Percentiles rank a stretch among this genome's conserved stretches.
phyloP scores from a whole-genome alignment of 1,140 invertebrate species.

The Musca vetustissima region DNA sequence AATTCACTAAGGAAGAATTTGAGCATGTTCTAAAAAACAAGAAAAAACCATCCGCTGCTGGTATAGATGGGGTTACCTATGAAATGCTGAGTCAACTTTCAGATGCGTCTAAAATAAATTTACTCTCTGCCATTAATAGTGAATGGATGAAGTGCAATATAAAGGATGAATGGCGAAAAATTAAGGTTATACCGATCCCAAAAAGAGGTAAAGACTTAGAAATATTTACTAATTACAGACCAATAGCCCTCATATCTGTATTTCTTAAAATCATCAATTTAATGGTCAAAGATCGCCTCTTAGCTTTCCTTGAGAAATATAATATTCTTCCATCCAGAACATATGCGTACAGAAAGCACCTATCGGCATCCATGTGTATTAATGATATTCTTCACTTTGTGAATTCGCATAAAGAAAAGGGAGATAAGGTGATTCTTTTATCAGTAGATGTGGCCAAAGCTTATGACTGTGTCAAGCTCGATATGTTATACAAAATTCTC shows the following conservation, averaged over 20 bases:
- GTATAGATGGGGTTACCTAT: neutral
- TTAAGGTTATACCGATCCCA: no score
- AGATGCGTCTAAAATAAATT: neutral
- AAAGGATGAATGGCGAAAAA: no score
- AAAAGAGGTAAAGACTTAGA: neutral
- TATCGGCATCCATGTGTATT: neutral
- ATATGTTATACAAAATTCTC: neutral
- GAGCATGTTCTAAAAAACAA: neutral
- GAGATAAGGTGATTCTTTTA: neutral
- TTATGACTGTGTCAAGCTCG: neutral
- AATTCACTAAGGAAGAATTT: no score
- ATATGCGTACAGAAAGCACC: constrained; percentile 11
- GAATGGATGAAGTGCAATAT: neutral
- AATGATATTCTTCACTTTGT: neutral
- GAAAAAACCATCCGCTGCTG: neutral
- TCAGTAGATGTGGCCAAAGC: neutral
- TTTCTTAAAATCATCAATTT: no score
- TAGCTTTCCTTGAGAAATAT: neutral
- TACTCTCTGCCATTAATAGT: neutral
- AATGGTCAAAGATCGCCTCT: neutral
- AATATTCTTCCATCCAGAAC: neutral
- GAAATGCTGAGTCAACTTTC: neutral
- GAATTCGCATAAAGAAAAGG: neutral
- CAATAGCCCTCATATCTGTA: no score
- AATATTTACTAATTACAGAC: neutral